Evolutionary conservation across 2,888 invertebrate species (phyloP).

Genomic region (Platycheirus albimanus): DNA sequence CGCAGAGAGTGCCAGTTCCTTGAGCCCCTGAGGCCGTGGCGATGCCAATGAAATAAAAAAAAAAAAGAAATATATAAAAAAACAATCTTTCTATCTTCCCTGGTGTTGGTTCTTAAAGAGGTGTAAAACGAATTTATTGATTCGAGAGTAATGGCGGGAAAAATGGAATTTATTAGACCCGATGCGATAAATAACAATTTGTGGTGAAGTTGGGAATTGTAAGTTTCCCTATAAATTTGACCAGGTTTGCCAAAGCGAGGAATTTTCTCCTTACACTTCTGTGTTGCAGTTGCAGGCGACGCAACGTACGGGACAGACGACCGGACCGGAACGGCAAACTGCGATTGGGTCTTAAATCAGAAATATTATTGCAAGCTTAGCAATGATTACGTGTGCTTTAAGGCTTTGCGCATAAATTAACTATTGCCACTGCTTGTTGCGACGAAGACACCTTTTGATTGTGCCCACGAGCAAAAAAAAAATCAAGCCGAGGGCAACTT

Average conservation of each 20-base stretch:
- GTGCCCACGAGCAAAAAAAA: conserved; percentile 14
- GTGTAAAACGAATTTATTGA: conserved; percentile 74
- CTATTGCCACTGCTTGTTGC: conserved; percentile 59
- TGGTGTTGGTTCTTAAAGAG: conserved; percentile 57
- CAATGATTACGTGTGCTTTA: conserved; percentile 67
- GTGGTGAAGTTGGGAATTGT: conserved; percentile 68
- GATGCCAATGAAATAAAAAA: conserved; percentile 9
- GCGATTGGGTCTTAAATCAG: conserved; percentile 59
- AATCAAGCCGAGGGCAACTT: conserved; percentile 12
- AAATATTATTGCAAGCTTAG: conserved; percentile 68
- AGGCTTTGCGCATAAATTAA: conserved; percentile 65
- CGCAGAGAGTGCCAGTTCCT: conserved; percentile 11
- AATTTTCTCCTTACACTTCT: neutral
- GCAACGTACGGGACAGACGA: neutral
- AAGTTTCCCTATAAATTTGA: conserved; percentile 71
- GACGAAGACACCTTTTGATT: conserved; percentile 49
- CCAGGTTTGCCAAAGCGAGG: conserved; percentile 18
- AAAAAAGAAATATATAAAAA: conserved; percentile 7
- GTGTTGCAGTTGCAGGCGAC: neutral
- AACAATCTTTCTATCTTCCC: conserved; percentile 17
- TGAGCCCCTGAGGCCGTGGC: too few relatives aligned
- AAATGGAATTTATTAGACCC: conserved; percentile 70
- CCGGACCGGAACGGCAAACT: neutral
- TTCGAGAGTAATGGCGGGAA: conserved; percentile 72
- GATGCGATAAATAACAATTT: conserved; percentile 73